Conservation (phyloP, 2,888 invertebrate genomes). For the Harmothoe impar region DNA sequence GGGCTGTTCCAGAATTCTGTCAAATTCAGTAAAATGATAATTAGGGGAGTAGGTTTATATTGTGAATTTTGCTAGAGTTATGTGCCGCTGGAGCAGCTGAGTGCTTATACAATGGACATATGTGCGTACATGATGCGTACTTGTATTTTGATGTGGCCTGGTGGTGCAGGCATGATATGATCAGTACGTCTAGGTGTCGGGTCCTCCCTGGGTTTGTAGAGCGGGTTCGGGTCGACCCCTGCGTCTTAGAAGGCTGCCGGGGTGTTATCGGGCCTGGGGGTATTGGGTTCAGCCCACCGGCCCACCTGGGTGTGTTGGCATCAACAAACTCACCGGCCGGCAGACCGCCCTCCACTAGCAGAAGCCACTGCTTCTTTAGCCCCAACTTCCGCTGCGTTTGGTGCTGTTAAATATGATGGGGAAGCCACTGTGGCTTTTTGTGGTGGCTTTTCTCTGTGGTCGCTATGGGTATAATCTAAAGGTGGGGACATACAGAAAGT, state of each 20-base stretch:
- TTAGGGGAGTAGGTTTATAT: too few relatives aligned
- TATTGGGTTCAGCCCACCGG: conserved; percentile 12
- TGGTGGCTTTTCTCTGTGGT: neutral
- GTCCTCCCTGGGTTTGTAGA: neutral
- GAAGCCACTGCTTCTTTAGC: conserved; percentile 20
- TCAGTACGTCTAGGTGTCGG: conserved; percentile 5
- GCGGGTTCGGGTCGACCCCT: neutral
- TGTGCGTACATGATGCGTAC: too few relatives aligned
- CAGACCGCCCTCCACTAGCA: neutral
- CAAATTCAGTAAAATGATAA: too few relatives aligned
- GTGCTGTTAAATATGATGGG: neutral
- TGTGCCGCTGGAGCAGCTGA: too few relatives aligned
- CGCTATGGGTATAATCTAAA: neutral
- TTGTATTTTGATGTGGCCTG: neutral
- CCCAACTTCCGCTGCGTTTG: neutral
- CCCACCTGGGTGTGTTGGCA: conserved; percentile 36
- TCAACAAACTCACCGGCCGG: conserved; percentile 11
- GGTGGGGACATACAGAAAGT: neutral
- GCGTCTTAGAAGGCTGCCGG: conserved; percentile 4
- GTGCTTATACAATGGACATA: too few relatives aligned
- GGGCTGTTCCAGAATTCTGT: too few relatives aligned
- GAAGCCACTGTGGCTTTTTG: neutral
- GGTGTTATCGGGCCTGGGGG: conserved; percentile 5
- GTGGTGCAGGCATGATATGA: neutral
- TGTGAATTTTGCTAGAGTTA: too few relatives aligned